These are phyloP conservation scores for Neopelma chrysocephalum DNA, from an alignment of 2,797 vertebrate genomes.

Conservation along the genomic window DNA sequence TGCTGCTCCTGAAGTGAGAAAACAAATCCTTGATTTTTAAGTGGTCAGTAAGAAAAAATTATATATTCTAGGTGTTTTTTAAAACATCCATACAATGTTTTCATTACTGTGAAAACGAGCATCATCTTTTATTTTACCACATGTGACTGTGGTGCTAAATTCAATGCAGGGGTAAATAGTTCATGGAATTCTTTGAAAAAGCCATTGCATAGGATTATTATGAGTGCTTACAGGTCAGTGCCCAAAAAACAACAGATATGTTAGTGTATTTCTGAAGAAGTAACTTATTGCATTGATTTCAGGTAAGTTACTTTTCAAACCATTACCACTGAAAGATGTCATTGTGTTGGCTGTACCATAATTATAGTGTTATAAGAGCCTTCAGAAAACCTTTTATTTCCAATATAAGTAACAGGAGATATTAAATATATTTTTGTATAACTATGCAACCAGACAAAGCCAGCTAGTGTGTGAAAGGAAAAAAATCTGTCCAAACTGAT, in stretches of 20 bases:
- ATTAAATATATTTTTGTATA: neutral
- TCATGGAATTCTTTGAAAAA: neutral
- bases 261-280: neutral
- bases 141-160: neutral
- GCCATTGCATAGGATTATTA: neutral
- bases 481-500: neutral
- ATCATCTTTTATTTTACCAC: neutral
- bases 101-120: neutral
- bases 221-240: neutral
- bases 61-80: neutral
- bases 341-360: neutral
- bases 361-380: neutral
- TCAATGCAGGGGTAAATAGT: neutral
- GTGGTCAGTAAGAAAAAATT: neutral
- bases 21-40: neutral
- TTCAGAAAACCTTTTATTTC: neutral
- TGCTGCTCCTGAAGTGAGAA: neutral
- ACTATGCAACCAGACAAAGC: neutral
- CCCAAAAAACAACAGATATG: neutral
- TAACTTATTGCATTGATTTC: neutral
- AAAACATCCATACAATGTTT: neutral
- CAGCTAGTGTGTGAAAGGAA: neutral
- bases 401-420: neutral
- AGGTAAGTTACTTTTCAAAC: neutral
- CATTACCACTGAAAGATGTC: neutral